These are phyloP conservation scores for Melanotus villosus DNA, from an alignment of 2,888 invertebrate species.

Conservation along the genomic window DNA sequence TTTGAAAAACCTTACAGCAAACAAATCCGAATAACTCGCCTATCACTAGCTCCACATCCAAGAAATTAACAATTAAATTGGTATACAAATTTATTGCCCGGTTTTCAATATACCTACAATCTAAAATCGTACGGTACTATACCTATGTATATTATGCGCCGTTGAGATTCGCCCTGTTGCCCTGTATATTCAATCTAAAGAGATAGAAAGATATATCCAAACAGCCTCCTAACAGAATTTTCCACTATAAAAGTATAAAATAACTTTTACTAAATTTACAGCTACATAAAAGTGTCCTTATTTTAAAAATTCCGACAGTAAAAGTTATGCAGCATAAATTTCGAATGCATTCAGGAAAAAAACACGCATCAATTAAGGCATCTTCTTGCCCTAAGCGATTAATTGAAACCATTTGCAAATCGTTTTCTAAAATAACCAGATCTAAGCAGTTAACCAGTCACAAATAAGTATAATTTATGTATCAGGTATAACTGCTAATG, in stretches of 20 bases:
- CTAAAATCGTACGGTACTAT: too few species aligned
- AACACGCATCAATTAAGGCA: neutral
- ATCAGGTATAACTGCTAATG: slow-evolving; percentile 1
- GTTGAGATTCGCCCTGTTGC: too few species aligned
- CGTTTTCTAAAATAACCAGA: slow-evolving; percentile 7
- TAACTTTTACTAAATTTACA: neutral
- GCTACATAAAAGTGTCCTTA: slow-evolving; percentile 5
- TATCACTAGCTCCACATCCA: too few species aligned
- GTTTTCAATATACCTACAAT: too few species aligned
- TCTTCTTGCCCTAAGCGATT: slow-evolving; percentile 1
- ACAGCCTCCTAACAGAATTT: too few species aligned
- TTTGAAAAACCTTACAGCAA: too few species aligned
- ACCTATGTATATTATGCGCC: too few species aligned
- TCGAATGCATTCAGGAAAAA: neutral
- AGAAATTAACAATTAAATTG: too few species aligned
- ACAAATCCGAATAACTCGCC: too few species aligned
- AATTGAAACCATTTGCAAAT: slow-evolving; percentile 2
- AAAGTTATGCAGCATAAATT: neutral
- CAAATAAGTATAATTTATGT: neutral
- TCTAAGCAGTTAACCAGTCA: neutral
- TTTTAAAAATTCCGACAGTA: slow-evolving; percentile 1
- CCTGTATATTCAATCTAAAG: too few species aligned
- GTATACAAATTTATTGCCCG: too few species aligned
- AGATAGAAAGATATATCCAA: too few species aligned
- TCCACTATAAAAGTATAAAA: neutral